Percentiles rank a stretch among this genome's conserved stretches.
These are phyloP conservation scores for Gavia stellata DNA, from an alignment of 2,113 vertebrate genomes.

Conservation along the genomic window DNA sequence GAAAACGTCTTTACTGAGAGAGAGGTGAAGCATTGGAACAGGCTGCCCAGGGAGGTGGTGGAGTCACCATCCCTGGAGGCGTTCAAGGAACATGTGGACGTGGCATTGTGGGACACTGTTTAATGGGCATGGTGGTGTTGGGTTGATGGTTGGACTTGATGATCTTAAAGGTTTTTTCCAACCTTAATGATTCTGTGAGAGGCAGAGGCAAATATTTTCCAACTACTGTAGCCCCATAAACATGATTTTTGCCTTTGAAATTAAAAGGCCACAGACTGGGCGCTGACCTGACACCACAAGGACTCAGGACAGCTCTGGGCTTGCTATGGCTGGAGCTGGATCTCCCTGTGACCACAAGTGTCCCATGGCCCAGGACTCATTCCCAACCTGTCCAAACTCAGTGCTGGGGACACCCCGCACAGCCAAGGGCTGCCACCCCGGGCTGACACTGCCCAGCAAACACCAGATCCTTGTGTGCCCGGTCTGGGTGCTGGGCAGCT, in stretches of 20 bases:
- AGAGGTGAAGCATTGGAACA: too few relatives aligned
- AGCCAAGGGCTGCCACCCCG: not conserved
- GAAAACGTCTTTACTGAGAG: too few relatives aligned
- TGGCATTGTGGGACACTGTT: too few relatives aligned
- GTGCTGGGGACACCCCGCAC: accelerated
- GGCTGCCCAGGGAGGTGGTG: too few relatives aligned
- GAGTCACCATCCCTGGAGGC: too few relatives aligned
- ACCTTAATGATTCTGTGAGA: too few relatives aligned
- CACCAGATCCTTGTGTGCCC: not conserved
- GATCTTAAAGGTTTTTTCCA: too few relatives aligned
- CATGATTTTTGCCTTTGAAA: accelerated
- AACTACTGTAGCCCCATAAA: not conserved
- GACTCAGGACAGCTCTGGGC: not conserved
- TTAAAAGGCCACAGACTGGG: not conserved
- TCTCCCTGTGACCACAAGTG: not conserved
- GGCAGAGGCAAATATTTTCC: not conserved
- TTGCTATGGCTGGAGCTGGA: accelerated
- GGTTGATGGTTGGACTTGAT: too few relatives aligned
- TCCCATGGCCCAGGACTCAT: not conserved
- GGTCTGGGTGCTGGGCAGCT: not conserved
- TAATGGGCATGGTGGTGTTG: too few relatives aligned
- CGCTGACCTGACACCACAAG: accelerated
- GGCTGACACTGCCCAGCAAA: not conserved
- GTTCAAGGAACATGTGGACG: too few relatives aligned
- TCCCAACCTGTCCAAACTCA: not conserved